A percentile compares a stretch with the other conserved stretches of the same genome.
Evolutionary conservation across 30 jellyfish, hydroid and myxozoan genomes (phyloP).

Genomic region (Turritopsis dohrnii): DNA sequence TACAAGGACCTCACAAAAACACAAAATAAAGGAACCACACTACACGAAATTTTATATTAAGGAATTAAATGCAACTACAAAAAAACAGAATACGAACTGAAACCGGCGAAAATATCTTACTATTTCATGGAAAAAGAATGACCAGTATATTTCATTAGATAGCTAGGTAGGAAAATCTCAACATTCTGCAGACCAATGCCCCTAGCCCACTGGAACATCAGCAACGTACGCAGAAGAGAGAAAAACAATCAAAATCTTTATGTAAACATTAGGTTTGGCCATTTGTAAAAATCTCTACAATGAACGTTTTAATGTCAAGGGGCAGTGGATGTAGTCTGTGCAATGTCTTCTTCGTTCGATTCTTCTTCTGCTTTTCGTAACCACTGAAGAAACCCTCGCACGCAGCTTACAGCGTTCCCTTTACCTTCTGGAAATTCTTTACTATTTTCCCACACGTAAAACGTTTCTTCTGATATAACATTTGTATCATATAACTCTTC

Average conservation of each 20-base stretch:
- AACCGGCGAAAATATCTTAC: background rate
- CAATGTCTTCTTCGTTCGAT: constrained; percentile 31
- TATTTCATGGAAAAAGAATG: background rate
- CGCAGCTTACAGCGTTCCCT: constrained; percentile 53
- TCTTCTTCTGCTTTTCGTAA: constrained; percentile 45
- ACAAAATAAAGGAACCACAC: background rate
- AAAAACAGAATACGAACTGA: background rate
- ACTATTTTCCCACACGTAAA: constrained; percentile 49
- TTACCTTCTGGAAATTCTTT: constrained; percentile 69
- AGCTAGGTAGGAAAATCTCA: background rate
- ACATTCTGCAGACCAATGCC: background rate
- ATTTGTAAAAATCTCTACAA: background rate
- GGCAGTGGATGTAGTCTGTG: background rate
- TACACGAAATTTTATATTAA: background rate
- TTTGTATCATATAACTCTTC: constrained; percentile 60
- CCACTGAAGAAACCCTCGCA: constrained; percentile 54
- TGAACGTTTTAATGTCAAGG: background rate
- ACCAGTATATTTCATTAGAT: background rate
- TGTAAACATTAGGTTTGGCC: background rate
- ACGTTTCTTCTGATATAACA: constrained; percentile 44
- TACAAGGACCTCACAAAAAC: background rate
- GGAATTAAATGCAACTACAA: background rate
- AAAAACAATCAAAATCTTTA: background rate
- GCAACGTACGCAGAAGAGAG: background rate
- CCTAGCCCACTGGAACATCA: background rate